Evolutionary conservation across 1,140 invertebrate species (phyloP).

Genomic region (Pinna nobilis): DNA sequence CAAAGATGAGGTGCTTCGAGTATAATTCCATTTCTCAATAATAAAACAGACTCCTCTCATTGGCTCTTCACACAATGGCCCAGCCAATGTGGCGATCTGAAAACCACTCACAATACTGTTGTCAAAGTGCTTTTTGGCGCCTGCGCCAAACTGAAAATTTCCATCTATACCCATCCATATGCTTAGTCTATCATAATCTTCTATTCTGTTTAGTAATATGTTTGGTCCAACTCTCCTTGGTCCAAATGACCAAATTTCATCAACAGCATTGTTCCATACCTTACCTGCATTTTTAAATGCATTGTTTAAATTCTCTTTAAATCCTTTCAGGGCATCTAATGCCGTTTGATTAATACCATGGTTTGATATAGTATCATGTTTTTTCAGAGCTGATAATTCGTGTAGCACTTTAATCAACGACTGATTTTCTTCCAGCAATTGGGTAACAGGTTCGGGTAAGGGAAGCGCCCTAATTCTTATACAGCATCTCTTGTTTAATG

Average conservation of each 20-base stretch:
- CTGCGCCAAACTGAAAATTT: conserved; percentile 23
- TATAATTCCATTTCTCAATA: conserved; percentile 80
- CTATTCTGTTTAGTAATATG: conserved; percentile 86
- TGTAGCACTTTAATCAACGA: conserved; percentile 79
- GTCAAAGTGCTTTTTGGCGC: conserved; percentile 64
- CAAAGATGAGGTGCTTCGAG: background rate
- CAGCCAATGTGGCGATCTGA: conserved; percentile 91
- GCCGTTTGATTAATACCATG: conserved; percentile 42
- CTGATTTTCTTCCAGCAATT: conserved; percentile 81
- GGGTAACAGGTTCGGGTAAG: conserved; percentile 84
- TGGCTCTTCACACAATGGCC: conserved; percentile 96
- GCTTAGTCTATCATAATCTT: conserved; percentile 69
- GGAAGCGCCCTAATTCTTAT: conserved; percentile 88
- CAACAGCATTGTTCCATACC: conserved; percentile 78
- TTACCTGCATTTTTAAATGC: conserved; percentile 80
- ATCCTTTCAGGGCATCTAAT: conserved; percentile 77
- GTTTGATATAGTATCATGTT: conserved; percentile 51
- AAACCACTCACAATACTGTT: conserved; percentile 91
- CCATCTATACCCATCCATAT: conserved; percentile 71
- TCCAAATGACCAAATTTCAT: conserved; percentile 93
- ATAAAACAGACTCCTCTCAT: conserved; percentile 96
- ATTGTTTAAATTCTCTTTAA: conserved; percentile 81
- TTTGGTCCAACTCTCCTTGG: conserved; percentile 93
- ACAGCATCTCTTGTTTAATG: conserved; percentile 83
- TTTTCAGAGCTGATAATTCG: conserved; percentile 46